These are phyloP conservation scores for Artibeus jamaicensis DNA, from an alignment of 2,797 vertebrate genomes.

Conservation along the genomic window DNA sequence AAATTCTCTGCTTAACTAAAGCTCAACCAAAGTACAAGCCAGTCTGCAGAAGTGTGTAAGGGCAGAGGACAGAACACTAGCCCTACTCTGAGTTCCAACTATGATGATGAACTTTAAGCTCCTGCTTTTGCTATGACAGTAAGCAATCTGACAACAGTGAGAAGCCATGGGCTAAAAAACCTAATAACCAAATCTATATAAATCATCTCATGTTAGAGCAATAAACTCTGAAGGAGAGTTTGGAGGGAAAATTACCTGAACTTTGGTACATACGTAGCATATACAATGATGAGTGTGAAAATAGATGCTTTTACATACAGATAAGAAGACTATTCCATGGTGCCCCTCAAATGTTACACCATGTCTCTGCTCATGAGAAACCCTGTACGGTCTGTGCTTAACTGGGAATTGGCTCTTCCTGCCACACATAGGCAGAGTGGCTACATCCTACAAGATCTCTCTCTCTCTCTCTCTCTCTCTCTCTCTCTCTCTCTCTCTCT, in stretches of 20 bases:
- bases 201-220: background rate
- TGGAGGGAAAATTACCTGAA: background rate
- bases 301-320: background rate
- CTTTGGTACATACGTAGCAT: background rate
- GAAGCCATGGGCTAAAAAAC: conserved; percentile 19
- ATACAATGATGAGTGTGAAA: background rate
- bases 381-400: background rate
- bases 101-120: background rate
- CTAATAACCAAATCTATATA: background rate
- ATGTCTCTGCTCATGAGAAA: background rate
- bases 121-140: background rate
- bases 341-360: background rate
- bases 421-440: background rate
- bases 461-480: background rate
- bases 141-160: conserved; percentile 5
- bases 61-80: background rate
- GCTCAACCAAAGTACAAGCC: background rate
- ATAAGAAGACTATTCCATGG: background rate
- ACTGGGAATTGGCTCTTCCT: background rate
- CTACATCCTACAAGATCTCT: background rate
- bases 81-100: background rate
- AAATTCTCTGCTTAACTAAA: background rate
- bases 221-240: background rate
- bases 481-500: background rate
- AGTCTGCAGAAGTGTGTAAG: background rate